A percentile compares a stretch with the other conserved stretches of the same genome.
phyloP scores from a whole-genome alignment of 2,113 vertebrate genomes.

The Corapipo altera region DNA sequence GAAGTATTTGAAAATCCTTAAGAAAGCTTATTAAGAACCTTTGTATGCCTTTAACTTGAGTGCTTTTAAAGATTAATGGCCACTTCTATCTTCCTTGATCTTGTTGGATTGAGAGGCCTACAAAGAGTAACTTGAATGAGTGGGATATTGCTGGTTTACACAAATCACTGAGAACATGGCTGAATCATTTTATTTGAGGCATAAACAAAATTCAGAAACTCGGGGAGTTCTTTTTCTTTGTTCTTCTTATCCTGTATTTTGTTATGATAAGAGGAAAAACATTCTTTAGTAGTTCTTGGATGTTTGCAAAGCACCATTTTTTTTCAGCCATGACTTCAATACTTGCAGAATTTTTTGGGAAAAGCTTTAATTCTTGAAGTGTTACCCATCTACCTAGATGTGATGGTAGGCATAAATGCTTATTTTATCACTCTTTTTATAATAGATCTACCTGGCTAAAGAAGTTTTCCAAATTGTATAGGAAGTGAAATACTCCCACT shows the following conservation, averaged over 20 bases:
- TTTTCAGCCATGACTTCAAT: background rate
- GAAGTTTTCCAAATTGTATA: background rate
- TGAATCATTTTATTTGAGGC: background rate
- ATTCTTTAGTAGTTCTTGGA: background rate
- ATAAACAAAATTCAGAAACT: slow-evolving; percentile 6
- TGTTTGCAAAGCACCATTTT: background rate
- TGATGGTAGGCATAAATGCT: background rate
- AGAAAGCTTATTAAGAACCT: background rate
- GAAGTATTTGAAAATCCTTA: background rate
- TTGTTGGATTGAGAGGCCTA: background rate
- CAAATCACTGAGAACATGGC: background rate
- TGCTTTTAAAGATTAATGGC: background rate
- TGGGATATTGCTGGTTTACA: background rate
- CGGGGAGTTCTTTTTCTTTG: background rate
- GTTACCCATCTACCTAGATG: background rate
- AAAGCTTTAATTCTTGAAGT: background rate
- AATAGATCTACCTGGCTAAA: background rate
- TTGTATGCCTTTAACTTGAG: background rate
- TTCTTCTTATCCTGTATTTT: background rate
- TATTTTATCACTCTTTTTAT: background rate
- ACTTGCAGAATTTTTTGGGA: background rate
- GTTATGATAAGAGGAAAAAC: background rate
- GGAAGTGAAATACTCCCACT: background rate
- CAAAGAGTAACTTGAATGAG: background rate
- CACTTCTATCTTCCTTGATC: background rate